A percentile compares a stretch with the other conserved stretches of the same genome.
Conservation (phyloP, 2,888 invertebrate species). For the Drosophila hamatofila region DNA sequence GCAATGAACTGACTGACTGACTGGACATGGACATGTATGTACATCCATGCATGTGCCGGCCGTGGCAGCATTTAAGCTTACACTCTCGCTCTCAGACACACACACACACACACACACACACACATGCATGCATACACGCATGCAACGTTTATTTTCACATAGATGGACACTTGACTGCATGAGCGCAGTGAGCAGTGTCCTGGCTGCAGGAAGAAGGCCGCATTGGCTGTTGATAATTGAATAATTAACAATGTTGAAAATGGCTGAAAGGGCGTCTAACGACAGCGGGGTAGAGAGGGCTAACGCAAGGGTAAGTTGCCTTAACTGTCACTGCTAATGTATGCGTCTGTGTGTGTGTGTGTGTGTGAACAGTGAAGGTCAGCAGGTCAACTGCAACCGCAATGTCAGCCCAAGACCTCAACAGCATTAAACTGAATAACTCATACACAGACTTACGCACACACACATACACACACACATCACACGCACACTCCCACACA, state of each 20-base stretch:
- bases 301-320: conserved; percentile 5
- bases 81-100: conserved; percentile 15
- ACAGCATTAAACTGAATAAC: conserved; percentile 52
- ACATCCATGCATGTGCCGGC: conserved; percentile 36
- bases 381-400: conserved; percentile 79
- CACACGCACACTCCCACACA: conserved; percentile 12
- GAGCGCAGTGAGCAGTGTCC: conserved; percentile 17
- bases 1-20: conserved; percentile 60
- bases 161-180: conserved; percentile 37
- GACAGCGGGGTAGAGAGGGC: background rate
- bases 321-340: conserved; percentile 13
- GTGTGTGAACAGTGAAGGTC: conserved; percentile 56
- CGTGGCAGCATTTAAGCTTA: conserved; percentile 20
- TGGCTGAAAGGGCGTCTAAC: conserved; percentile 53
- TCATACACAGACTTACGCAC: conserved; percentile 18
- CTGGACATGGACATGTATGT: conserved; percentile 52
- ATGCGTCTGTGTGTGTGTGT: conserved; percentile 22
- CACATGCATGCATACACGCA: background rate
- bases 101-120: conserved; percentile 9
- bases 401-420: conserved; percentile 68
- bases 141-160: conserved; percentile 39
- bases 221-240: conserved; percentile 77
- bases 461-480: conserved; percentile 15
- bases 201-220: conserved; percentile 33
- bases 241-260: conserved; percentile 81